phyloP scores from a whole-genome alignment of 2,888 invertebrate genomes.

The Melolontha melolontha region DNA sequence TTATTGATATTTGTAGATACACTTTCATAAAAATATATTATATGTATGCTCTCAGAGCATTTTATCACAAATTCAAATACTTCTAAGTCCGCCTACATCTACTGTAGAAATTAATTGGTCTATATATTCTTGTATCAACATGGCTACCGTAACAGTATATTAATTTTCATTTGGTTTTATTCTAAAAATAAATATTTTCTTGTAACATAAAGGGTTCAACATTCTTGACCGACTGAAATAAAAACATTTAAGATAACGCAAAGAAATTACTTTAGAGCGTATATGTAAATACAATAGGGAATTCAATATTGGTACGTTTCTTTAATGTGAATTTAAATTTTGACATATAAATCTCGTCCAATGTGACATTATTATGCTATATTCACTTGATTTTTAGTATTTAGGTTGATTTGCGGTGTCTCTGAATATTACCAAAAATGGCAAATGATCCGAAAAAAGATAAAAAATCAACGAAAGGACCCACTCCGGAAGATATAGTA shows the following conservation, averaged over 20 bases:
- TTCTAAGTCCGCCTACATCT: conserved; percentile 52
- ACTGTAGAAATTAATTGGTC: conserved; percentile 54
- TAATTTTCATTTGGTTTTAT: conserved; percentile 32
- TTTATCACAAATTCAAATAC: conserved; percentile 29
- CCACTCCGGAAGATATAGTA: conserved; percentile 83
- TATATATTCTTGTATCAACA: conserved; percentile 55
- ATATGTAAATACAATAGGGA: too few species aligned
- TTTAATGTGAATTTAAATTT: too few species aligned
- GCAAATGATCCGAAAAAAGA: conserved; percentile 63
- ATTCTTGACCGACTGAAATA: too few species aligned
- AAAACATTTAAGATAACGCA: too few species aligned
- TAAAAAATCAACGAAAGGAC: conserved; percentile 65
- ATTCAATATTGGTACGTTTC: too few species aligned
- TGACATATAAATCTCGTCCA: too few species aligned
- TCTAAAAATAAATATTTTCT: conserved; percentile 3
- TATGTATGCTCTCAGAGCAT: conserved; percentile 15
- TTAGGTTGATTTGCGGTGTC: conserved; percentile 15
- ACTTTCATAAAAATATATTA: conserved; percentile 21
- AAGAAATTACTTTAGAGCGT: too few species aligned
- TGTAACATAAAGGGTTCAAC: not conserved
- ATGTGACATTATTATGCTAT: conserved; percentile 14
- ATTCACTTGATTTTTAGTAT: conserved; percentile 24
- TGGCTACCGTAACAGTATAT: conserved; percentile 53
- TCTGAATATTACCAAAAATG: conserved; percentile 56
- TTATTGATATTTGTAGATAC: conserved; percentile 11